Conservation (phyloP, 2,888 invertebrate genomes). For the Epinotia bilunana region DNA sequence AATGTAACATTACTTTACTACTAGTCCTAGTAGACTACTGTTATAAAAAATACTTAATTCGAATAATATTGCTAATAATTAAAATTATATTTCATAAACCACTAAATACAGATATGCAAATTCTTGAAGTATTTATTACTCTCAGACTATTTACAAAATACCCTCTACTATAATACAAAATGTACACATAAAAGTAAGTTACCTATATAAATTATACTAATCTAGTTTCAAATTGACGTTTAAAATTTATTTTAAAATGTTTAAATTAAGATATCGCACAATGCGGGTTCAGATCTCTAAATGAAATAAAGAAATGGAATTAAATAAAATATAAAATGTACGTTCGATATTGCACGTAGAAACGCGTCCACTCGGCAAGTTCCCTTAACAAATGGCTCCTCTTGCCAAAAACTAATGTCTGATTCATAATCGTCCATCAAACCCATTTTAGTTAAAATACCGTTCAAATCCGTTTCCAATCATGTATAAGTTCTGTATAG, state of each 20-base stretch:
- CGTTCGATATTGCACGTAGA: conserved; percentile 63
- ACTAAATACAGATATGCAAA: conserved; percentile 73
- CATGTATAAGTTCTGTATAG: too few relatives aligned
- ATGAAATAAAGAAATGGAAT: conserved; percentile 45
- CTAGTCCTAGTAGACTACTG: conserved; percentile 66
- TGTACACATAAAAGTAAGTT: conserved; percentile 66
- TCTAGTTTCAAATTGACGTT: conserved; percentile 35
- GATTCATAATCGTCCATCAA: too few relatives aligned
- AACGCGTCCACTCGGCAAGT: conserved; percentile 52
- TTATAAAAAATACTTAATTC: conserved; percentile 75
- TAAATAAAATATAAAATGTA: conserved; percentile 46
- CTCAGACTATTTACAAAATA: conserved; percentile 76
- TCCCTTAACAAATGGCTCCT: conserved; percentile 5
- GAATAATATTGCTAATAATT: conserved; percentile 70
- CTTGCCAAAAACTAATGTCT: conserved; percentile 16
- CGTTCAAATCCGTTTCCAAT: too few relatives aligned
- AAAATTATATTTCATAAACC: conserved; percentile 64
- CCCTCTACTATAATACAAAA: conserved; percentile 73
- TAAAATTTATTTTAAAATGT: conserved; percentile 47
- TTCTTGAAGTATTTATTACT: conserved; percentile 68
- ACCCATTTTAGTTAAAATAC: too few relatives aligned
- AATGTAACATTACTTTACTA: conserved; percentile 72
- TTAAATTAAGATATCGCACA: conserved; percentile 51
- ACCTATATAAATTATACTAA: conserved; percentile 42
- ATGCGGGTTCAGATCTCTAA: conserved; percentile 60